Percentiles rank a stretch among this genome's conserved stretches.
These are phyloP conservation scores for Acipenser ruthenus DNA, from an alignment of 2,797 vertebrate genomes.

Conservation along the genomic window DNA sequence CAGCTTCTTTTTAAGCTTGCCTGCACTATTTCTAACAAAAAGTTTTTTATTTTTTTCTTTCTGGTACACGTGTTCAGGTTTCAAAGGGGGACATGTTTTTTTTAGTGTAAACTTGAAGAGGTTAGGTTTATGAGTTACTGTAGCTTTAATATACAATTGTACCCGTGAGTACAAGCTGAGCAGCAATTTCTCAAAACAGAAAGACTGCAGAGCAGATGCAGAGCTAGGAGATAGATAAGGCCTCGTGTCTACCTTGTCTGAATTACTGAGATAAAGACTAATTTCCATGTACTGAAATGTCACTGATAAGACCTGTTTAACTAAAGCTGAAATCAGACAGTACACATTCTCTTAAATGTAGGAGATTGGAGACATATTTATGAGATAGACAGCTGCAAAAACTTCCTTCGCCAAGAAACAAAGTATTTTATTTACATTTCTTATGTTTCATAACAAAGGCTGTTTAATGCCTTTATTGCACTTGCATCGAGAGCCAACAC, in stretches of 20 bases:
- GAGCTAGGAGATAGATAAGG: constrained; percentile 23
- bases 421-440: constrained; percentile 40
- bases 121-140: no score
- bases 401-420: constrained; percentile 23
- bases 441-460: constrained; percentile 49
- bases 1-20: not conserved
- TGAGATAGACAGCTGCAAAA: constrained; percentile 2
- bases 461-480: no score
- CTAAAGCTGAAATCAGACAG: not conserved
- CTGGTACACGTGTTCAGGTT: no score
- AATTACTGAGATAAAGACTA: constrained; percentile 21
- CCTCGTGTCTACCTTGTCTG: constrained; percentile 16
- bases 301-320: constrained; percentile 36
- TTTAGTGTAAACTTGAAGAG: no score
- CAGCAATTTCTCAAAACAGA: not conserved
- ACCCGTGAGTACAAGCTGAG: no score
- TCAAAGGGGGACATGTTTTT: no score
- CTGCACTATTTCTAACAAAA: not conserved
- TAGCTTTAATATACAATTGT: no score
- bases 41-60: no score
- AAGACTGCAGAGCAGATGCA: constrained; percentile 26
- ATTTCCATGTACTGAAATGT: constrained; percentile 23
- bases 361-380: not conserved
- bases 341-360: not conserved
- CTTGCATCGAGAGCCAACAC: no score